Evolutionary conservation across 2,888 invertebrate species (phyloP).

Genomic region (Hydriomena furcata): DNA sequence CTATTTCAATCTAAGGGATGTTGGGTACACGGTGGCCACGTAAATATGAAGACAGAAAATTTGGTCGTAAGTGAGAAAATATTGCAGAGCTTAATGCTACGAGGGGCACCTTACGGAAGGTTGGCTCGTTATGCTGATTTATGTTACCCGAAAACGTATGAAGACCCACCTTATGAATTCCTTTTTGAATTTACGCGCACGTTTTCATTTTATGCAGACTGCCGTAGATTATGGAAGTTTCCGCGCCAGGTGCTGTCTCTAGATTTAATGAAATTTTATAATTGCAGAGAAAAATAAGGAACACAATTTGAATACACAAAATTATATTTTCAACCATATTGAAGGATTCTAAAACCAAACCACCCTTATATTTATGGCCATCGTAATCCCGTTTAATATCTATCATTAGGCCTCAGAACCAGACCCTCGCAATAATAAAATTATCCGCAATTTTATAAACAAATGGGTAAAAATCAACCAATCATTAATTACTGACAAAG

Average conservation of each 20-base stretch:
- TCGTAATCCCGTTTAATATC: conserved; percentile 1
- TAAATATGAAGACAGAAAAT: conserved; percentile 79
- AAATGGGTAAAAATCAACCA: conserved; percentile 40
- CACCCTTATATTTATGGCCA: too few relatives aligned
- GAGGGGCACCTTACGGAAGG: conserved; percentile 74
- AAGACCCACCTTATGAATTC: conserved; percentile 65
- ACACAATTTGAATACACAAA: too few relatives aligned
- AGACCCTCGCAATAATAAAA: conserved; percentile 19
- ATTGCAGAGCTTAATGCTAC: conserved; percentile 80
- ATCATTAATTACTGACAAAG: conserved; percentile 48
- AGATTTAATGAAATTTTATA: conserved; percentile 22
- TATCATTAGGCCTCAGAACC: background rate
- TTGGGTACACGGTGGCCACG: conserved; percentile 36
- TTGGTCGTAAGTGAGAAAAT: conserved; percentile 82
- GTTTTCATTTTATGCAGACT: conserved; percentile 39
- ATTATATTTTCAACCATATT: too few relatives aligned
- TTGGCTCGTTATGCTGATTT: conserved; percentile 80
- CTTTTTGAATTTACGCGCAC: conserved; percentile 58
- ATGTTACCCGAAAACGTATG: conserved; percentile 69
- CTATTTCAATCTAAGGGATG: conserved; percentile 15
- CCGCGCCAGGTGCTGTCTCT: conserved; percentile 28
- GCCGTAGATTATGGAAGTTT: conserved; percentile 32
- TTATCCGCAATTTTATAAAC: conserved; percentile 29
- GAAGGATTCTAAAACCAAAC: too few relatives aligned
- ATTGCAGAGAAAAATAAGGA: background rate